Conservation (phyloP, 2,888 invertebrate genomes). For the Drosophila diplacantha region DNA sequence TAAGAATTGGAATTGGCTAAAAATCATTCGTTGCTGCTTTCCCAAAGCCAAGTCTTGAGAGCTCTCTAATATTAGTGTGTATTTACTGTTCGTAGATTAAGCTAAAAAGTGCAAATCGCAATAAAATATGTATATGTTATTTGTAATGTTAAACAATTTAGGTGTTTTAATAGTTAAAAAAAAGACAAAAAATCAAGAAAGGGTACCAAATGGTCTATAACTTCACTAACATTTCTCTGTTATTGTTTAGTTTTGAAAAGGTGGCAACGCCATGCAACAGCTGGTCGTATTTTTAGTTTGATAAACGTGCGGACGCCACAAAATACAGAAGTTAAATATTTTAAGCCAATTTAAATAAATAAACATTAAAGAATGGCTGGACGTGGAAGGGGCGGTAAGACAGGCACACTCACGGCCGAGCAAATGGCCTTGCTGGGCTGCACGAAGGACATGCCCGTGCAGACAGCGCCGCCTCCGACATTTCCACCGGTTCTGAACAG, state of each 20-base stretch:
- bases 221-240: neutral
- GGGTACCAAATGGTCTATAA: neutral
- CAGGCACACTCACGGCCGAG: slow-evolving; percentile 75
- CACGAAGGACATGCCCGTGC: slow-evolving; percentile 79
- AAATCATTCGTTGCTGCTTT: neutral
- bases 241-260: slow-evolving; percentile 1
- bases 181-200: neutral
- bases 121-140: slow-evolving; percentile 34
- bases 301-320: slow-evolving; percentile 43
- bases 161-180: neutral
- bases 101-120: slow-evolving; percentile 47
- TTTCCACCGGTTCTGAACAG: slow-evolving; percentile 81
- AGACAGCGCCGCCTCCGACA: slow-evolving; percentile 80
- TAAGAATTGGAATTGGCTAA: neutral
- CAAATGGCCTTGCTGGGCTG: slow-evolving; percentile 76
- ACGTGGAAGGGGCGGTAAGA: slow-evolving; percentile 74
- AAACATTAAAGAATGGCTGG: slow-evolving; percentile 69
- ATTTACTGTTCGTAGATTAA: slow-evolving; percentile 20
- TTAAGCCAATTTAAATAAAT: neutral
- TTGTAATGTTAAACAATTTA: neutral
- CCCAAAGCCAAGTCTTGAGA: slow-evolving; percentile 8
- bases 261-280: slow-evolving; percentile 43
- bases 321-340: slow-evolving; percentile 28
- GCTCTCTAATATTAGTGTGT: slow-evolving; percentile 20
- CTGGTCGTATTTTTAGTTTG: slow-evolving; percentile 34